These are phyloP conservation scores for Limnephilus lunatus DNA, from an alignment of 2,888 invertebrate species.

Conservation along the genomic window DNA sequence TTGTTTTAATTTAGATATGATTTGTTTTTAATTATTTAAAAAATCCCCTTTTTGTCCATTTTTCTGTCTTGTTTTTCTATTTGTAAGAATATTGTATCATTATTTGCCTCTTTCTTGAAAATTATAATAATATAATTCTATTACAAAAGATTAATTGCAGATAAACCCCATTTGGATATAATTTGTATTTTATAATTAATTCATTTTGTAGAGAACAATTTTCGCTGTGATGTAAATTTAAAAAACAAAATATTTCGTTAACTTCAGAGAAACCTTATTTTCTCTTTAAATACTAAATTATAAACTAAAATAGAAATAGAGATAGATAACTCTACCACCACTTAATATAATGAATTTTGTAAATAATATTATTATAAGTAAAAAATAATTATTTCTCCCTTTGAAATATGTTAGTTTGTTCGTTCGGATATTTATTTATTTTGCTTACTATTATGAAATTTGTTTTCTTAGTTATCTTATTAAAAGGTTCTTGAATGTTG, in stretches of 20 bases:
- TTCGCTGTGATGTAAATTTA: constrained; percentile 21
- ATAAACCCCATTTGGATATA: not conserved
- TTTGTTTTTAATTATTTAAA: not conserved
- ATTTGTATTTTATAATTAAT: not conserved
- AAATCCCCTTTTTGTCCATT: no score
- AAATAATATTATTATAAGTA: not conserved
- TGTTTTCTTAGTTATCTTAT: not conserved
- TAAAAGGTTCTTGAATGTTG: not conserved
- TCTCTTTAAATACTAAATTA: not conserved
- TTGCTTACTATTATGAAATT: not conserved
- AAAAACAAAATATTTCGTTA: not conserved
- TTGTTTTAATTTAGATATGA: not conserved
- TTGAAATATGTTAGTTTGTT: not conserved
- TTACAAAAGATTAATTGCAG: not conserved
- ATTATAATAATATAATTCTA: not conserved
- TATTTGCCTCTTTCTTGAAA: not conserved
- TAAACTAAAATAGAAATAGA: not conserved
- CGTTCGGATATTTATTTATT: not conserved
- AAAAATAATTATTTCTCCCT: not conserved
- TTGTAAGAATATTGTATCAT: not conserved
- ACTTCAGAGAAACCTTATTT: not conserved
- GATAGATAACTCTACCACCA: not conserved
- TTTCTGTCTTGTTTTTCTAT: not conserved
- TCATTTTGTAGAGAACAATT: constrained; percentile 6
- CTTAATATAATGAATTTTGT: not conserved